Evolutionary conservation across 2,888 invertebrate genomes (phyloP), one percentile per base, ranked within the genome.

Genomic region (Idaea dimidiata): DNA sequence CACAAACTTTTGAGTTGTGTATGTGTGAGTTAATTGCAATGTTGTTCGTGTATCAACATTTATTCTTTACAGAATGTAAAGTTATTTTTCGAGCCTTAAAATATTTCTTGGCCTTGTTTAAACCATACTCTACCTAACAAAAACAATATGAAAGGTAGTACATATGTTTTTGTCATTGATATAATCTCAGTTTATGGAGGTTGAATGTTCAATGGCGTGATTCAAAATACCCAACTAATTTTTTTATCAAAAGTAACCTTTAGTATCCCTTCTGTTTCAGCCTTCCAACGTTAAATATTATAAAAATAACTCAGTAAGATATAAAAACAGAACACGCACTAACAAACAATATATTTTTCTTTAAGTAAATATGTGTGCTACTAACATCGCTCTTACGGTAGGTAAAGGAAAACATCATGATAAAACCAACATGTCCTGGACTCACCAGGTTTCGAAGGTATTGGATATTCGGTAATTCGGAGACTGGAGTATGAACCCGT

Each of bases 21-120:
- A 88, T 90, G 91, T 86, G 86, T 72, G 91, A 66, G 92, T 92
- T 92, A 92, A 92, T 92, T 92, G 91, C 91, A 90, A 84, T 84
- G 86, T 83, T 81, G 80, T 84, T 88, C 82, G 85, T 87, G 89
- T 82, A 83, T 79, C 80, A 79, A 84, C 80, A 83, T 78, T 43
- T 43, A 43, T 86, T 83, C 81, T 77, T 75, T 82, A 81, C 74
- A 69, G 73, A 79, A 80, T 80, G 74, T 80, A 78, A 73, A 82
- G 83, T 80, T n/a, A 75, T 85, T 82, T 85, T 88, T 87, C 86
- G 43, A 43, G 43, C 79, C 81, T 77, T 73, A 75, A 74, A 77
- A 73, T 76, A 72, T 75, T 71, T n/a, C 56, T 58, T 59, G 43
- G 32, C 16, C 16, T 16, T 54, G 4, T 6, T 57, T 57, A 24